A percentile compares a stretch with the other conserved stretches of the same genome.
Evolutionary conservation across 2,888 invertebrate genomes (phyloP).

Genomic region (Erpobdella octoculata): DNA sequence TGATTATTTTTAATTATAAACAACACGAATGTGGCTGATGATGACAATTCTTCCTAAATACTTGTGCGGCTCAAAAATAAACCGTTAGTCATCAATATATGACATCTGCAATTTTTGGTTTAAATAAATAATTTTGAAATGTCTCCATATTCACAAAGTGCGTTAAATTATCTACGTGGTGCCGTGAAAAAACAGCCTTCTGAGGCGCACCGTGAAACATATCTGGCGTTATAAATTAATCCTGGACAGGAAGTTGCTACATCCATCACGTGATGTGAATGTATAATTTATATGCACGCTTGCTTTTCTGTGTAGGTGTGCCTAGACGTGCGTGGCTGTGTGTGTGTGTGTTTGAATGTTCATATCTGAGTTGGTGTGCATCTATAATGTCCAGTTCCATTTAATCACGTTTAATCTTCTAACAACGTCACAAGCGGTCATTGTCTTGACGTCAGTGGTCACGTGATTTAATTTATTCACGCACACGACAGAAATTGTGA

Average conservation of each 20-base stretch:
- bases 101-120: too few relatives aligned
- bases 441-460: background rate
- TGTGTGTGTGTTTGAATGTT: background rate
- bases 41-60: too few relatives aligned
- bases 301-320: background rate
- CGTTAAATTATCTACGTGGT: too few relatives aligned
- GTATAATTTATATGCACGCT: constrained; percentile 3
- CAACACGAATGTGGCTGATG: too few relatives aligned
- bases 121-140: too few relatives aligned
- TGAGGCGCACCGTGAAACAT: too few relatives aligned
- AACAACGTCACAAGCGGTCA: constrained; percentile 3
- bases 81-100: too few relatives aligned
- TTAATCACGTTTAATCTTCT: constrained; percentile 7
- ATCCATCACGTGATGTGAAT: constrained; percentile 9
- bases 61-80: too few relatives aligned
- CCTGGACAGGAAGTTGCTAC: constrained; percentile 7
- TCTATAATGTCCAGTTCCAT: background rate
- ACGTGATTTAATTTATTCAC: constrained; percentile 4
- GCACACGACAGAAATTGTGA: too few relatives aligned
- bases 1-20: too few relatives aligned
- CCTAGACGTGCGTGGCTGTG: background rate
- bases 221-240: constrained; percentile 9
- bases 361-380: background rate
- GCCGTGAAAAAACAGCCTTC: too few relatives aligned
- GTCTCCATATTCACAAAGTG: too few relatives aligned